Evolutionary conservation across 2,113 vertebrate species (phyloP).

Genomic region (Rattus rattus): DNA sequence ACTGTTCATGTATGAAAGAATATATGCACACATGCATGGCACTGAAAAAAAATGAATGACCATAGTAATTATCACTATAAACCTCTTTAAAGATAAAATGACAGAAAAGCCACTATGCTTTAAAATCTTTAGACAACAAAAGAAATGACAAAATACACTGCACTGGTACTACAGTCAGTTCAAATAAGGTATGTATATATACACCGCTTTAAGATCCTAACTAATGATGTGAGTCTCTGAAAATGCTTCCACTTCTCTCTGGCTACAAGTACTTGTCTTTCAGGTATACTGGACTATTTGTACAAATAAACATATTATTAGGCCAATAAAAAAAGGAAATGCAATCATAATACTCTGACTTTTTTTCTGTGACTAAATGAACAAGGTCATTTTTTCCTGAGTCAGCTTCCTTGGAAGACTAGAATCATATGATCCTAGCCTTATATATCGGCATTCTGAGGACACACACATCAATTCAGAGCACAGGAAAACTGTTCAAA

Average conservation of each 20-base stretch:
- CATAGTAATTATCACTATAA: neutral
- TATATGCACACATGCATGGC: neutral
- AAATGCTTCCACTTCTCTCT: neutral
- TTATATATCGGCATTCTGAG: neutral
- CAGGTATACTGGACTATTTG: neutral
- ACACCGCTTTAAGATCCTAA: neutral
- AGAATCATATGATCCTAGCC: neutral
- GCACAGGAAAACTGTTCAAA: neutral
- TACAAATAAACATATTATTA: slow-evolving; percentile 32
- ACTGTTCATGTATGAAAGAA: slow-evolving; percentile 18
- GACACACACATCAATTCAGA: neutral
- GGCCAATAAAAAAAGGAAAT: neutral
- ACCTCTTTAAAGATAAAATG: neutral
- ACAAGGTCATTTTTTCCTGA: neutral
- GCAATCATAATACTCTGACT: neutral
- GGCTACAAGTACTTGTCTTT: slow-evolving; percentile 33
- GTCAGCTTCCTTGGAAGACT: neutral
- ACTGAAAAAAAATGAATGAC: neutral
- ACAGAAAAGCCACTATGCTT: neutral
- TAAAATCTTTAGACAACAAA: slow-evolving; percentile 27
- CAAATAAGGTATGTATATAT: neutral
- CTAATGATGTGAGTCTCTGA: neutral
- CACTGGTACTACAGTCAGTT: slow-evolving; percentile 9
- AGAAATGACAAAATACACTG: neutral
- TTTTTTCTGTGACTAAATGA: neutral